Evolutionary conservation across 2,888 invertebrate genomes (phyloP).

Genomic region (Apotomis capreana): DNA sequence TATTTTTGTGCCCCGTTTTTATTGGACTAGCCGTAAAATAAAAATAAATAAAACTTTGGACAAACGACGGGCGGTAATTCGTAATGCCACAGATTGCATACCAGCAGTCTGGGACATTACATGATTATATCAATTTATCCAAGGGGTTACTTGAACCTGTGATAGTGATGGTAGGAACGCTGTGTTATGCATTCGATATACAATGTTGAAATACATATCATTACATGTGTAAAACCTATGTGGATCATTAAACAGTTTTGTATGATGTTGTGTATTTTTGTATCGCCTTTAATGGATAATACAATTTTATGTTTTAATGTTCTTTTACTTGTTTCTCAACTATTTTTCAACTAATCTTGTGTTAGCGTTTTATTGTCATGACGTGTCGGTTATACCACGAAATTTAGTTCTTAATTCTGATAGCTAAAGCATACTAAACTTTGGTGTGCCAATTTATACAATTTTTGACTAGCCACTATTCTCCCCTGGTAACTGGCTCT

Average conservation of each 20-base stretch:
- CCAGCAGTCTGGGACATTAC: too few species aligned
- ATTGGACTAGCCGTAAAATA: neutral
- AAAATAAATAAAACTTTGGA: neutral
- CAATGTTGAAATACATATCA: conserved; percentile 40
- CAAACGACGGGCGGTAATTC: too few species aligned
- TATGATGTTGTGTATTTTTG: conserved; percentile 41
- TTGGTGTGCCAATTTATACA: too few species aligned
- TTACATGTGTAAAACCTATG: conserved; percentile 22
- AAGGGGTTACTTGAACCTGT: conserved; percentile 42
- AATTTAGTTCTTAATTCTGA: neutral
- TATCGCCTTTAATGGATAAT: conserved; percentile 50
- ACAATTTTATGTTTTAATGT: conserved; percentile 54
- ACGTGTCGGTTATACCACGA: neutral
- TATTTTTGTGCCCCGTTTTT: neutral
- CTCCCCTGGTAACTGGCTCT: too few species aligned
- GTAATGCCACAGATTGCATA: too few species aligned
- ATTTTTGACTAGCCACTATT: too few species aligned
- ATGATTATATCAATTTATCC: neutral
- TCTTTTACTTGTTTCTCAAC: conserved; percentile 51
- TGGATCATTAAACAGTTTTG: conserved; percentile 39
- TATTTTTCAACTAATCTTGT: conserved; percentile 39
- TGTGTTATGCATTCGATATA: conserved; percentile 32
- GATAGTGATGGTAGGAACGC: conserved; percentile 41
- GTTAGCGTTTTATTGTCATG: neutral
- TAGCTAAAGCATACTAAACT: neutral